These are phyloP conservation scores for Semicossyphus pulcher DNA, from an alignment of 2,113 vertebrate genomes.

Conservation along the genomic window DNA sequence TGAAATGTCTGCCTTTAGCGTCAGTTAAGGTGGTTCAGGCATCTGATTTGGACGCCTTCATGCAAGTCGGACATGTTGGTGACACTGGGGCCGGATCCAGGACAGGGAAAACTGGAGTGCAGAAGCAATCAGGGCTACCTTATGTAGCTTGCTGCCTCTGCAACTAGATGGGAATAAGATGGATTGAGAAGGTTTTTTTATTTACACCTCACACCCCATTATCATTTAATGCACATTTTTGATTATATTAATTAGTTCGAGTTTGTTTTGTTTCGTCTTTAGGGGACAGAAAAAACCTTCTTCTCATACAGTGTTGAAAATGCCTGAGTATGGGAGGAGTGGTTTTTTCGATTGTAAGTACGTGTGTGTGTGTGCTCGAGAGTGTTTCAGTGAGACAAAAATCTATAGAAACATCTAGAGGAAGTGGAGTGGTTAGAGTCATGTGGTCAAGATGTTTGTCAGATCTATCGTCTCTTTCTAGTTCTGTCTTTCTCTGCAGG, in stretches of 20 bases:
- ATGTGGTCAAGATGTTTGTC: conserved; percentile 81
- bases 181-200: too few relatives aligned
- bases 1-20: too few relatives aligned
- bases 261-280: too few relatives aligned
- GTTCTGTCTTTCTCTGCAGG: conserved; percentile 43
- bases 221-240: too few relatives aligned
- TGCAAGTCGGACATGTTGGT: not conserved
- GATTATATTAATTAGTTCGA: too few relatives aligned
- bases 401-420: conserved; percentile 79
- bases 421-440: conserved; percentile 81
- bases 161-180: too few relatives aligned
- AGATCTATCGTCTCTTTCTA: conserved; percentile 70
- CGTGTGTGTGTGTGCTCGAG: conserved; percentile 9
- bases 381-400: conserved; percentile 58
- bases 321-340: conserved; percentile 19
- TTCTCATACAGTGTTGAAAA: conserved; percentile 42
- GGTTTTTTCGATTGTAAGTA: conserved; percentile 13
- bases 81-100: too few relatives aligned
- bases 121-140: too few relatives aligned
- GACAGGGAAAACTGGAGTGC: too few relatives aligned
- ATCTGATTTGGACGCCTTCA: not conserved
- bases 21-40: not conserved
- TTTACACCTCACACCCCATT: too few relatives aligned
- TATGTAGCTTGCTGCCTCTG: too few relatives aligned
- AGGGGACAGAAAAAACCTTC: conserved; percentile 7